Conservation (phyloP, 2,888 invertebrate genomes). For the Nowickia ferox region DNA sequence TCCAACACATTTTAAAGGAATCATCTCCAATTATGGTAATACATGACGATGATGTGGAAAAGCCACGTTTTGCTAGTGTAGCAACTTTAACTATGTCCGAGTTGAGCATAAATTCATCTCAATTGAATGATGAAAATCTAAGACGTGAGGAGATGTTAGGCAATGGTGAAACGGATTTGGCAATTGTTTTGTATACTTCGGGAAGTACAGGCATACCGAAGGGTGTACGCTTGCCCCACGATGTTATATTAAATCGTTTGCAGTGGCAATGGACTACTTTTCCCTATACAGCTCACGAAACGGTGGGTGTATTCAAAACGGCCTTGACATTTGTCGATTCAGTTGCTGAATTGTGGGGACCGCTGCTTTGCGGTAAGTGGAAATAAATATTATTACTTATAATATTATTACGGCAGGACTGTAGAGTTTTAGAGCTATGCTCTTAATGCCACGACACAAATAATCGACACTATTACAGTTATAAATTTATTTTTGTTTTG, state of each 20-base stretch:
- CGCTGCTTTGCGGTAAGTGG: slow-evolving; percentile 87
- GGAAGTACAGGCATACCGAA: slow-evolving; percentile 96
- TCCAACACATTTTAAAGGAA: slow-evolving; percentile 90
- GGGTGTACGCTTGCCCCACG: slow-evolving; percentile 92
- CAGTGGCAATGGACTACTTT: slow-evolving; percentile 94
- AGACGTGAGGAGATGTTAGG: slow-evolving; percentile 82
- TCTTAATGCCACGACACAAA: too few relatives aligned
- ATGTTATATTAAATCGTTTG: slow-evolving; percentile 91
- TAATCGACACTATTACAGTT: too few relatives aligned
- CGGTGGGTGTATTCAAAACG: slow-evolving; percentile 93
- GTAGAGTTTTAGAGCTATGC: too few relatives aligned
- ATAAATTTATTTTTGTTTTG: too few relatives aligned
- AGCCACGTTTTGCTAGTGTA: slow-evolving; percentile 76
- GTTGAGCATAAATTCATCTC: slow-evolving; percentile 77
- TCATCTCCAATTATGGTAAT: slow-evolving; percentile 87
- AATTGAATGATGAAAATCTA: slow-evolving; percentile 78
- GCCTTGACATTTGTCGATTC: slow-evolving; percentile 96
- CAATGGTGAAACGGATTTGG: slow-evolving; percentile 77
- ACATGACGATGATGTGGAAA: slow-evolving; percentile 84
- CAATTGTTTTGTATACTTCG: slow-evolving; percentile 84
- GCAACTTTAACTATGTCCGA: slow-evolving; percentile 77
- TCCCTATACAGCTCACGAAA: slow-evolving; percentile 88
- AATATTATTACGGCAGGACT: too few relatives aligned
- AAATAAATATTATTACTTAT: background rate
- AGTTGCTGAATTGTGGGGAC: slow-evolving; percentile 94